A percentile compares a stretch with the other conserved stretches of the same genome.
phyloP scores from a whole-genome alignment of 2,113 vertebrate genomes.

The Dicerorhinus sumatrensis region DNA sequence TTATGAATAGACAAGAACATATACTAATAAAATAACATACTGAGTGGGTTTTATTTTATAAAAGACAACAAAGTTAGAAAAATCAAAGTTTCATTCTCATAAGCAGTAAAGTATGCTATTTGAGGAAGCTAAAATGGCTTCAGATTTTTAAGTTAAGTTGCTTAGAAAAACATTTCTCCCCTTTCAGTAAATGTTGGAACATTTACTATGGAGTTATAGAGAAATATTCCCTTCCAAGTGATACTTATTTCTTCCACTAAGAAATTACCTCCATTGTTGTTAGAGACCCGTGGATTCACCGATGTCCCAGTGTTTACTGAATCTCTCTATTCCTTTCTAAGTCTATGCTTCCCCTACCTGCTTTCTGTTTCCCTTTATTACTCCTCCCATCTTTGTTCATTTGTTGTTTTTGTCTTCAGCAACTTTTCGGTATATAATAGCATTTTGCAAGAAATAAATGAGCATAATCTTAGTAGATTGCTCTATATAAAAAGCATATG shows the following conservation, averaged over 20 bases:
- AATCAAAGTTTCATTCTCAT: not conserved
- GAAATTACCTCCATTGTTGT: not conserved
- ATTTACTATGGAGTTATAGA: not conserved
- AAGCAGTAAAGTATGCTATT: not conserved
- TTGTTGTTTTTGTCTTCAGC: not conserved
- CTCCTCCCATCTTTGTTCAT: not conserved
- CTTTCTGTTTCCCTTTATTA: not conserved
- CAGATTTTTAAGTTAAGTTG: not conserved
- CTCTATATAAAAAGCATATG: not conserved
- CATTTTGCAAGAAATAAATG: not conserved
- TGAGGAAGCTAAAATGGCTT: slow-evolving; percentile 31
- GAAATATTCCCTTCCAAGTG: not conserved
- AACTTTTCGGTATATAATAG: not conserved
- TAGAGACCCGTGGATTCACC: not conserved
- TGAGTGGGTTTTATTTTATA: not conserved
- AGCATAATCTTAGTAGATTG: not conserved
- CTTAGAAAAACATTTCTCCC: not conserved
- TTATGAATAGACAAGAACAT: not conserved
- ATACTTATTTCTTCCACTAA: not conserved
- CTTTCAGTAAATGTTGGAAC: not conserved
- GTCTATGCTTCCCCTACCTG: not conserved
- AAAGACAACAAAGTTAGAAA: slow-evolving; percentile 15
- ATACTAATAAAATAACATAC: not conserved
- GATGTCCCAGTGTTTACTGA: not conserved
- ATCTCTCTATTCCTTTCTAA: not conserved